phyloP scores from a whole-genome alignment of 1,140 invertebrate species.

The Odontomachus brunneus region DNA sequence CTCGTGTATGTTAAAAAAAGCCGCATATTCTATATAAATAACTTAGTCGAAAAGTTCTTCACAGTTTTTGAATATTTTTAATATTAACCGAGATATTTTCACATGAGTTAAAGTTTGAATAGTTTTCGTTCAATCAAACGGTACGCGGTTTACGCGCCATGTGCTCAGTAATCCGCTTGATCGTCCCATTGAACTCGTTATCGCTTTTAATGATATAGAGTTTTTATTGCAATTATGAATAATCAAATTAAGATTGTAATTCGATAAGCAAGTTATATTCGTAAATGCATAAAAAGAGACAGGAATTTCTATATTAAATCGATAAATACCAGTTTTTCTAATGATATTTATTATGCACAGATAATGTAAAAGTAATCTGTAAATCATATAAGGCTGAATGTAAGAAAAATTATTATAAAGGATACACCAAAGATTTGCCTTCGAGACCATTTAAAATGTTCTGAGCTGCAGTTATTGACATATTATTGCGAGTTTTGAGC shows the following conservation, averaged over 20 bases:
- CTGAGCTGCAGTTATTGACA: conserved; percentile 91
- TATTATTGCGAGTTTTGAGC: conserved; percentile 90
- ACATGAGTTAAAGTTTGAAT: no score
- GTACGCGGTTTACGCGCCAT: no score
- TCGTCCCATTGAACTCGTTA: no score
- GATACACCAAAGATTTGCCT: conserved; percentile 88
- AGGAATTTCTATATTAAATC: conserved; percentile 14
- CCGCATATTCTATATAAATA: no score
- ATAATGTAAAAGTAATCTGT: neutral
- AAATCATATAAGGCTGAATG: neutral
- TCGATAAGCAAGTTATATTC: neutral
- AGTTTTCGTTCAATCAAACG: no score
- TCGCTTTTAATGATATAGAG: neutral
- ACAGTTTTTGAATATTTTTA: no score
- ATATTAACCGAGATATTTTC: no score
- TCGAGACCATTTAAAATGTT: conserved; percentile 93
- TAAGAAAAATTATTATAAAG: conserved; percentile 64
- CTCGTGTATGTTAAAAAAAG: no score
- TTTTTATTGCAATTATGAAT: neutral
- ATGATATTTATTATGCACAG: conserved; percentile 6
- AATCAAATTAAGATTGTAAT: conserved; percentile 3
- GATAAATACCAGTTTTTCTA: neutral
- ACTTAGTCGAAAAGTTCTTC: no score
- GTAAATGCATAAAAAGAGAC: neutral
- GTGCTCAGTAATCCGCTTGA: no score